A percentile compares a stretch with the other conserved stretches of the same genome.
Conservation (phyloP, 2,888 invertebrate species). For the Beris morrisii region DNA sequence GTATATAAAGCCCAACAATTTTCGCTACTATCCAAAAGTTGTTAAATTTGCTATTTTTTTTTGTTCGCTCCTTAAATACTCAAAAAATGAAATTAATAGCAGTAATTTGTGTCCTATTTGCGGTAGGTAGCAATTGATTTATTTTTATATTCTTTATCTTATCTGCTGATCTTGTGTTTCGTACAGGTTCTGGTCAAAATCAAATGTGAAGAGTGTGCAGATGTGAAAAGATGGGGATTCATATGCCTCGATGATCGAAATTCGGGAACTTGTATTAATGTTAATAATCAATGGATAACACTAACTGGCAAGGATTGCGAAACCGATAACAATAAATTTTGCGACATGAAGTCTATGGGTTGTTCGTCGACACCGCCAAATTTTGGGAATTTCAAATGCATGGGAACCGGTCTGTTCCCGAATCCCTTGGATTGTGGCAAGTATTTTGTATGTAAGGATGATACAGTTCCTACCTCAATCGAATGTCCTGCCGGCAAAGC, state of each 20-base stretch:
- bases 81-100: no score
- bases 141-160: no score
- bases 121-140: no score
- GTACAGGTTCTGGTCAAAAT: no score
- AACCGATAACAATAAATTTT: neutral
- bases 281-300: neutral
- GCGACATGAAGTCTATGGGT: neutral
- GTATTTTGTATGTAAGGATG: neutral
- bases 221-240: neutral
- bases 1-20: no score
- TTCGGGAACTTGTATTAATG: neutral
- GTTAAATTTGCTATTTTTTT: no score
- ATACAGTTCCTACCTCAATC: neutral
- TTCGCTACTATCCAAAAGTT: no score
- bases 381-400: neutral
- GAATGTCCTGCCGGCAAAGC: neutral
- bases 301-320: neutral
- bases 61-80: no score
- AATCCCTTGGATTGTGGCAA: neutral
- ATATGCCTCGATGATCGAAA: neutral
- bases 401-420: neutral
- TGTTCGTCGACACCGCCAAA: no score
- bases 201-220: neutral
- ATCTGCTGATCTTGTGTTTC: no score
- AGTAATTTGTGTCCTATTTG: no score